phyloP scores from a whole-genome alignment of 2,888 invertebrate species.

The Linyphia triangularis region DNA sequence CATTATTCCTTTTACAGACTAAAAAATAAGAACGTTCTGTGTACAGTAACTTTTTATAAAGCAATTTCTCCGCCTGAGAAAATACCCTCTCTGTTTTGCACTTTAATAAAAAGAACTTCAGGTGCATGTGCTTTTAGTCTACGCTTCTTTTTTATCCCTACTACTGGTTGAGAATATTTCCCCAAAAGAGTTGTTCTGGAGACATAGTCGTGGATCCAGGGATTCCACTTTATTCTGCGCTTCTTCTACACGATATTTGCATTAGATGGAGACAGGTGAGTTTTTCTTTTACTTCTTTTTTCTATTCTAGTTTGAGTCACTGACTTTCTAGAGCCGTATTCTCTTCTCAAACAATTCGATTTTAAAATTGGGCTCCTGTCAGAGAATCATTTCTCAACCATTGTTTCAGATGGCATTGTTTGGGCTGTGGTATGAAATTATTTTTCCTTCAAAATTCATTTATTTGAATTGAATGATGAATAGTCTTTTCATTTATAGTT shows the following conservation, averaged over 20 bases:
- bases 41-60: background rate
- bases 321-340: constrained; percentile 28
- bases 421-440: constrained; percentile 11
- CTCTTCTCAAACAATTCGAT: constrained; percentile 19
- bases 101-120: constrained; percentile 39
- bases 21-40: background rate
- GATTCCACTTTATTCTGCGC: constrained; percentile 34
- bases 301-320: constrained; percentile 11
- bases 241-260: constrained; percentile 57
- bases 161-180: constrained; percentile 20
- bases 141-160: constrained; percentile 12
- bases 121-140: constrained; percentile 38
- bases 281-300: background rate
- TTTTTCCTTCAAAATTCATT: background rate
- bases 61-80: background rate
- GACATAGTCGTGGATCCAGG: constrained; percentile 11
- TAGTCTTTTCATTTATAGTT: background rate
- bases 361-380: constrained; percentile 14
- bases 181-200: constrained; percentile 29
- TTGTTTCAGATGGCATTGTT: background rate
- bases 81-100: constrained; percentile 27
- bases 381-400: constrained; percentile 25
- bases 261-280: constrained; percentile 42
- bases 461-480: background rate
- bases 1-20: background rate